Evolutionary conservation across 2,113 vertebrate genomes (phyloP), one percentile per base, ranked within the genome.

Genomic region (Dasypus novemcinctus): DNA sequence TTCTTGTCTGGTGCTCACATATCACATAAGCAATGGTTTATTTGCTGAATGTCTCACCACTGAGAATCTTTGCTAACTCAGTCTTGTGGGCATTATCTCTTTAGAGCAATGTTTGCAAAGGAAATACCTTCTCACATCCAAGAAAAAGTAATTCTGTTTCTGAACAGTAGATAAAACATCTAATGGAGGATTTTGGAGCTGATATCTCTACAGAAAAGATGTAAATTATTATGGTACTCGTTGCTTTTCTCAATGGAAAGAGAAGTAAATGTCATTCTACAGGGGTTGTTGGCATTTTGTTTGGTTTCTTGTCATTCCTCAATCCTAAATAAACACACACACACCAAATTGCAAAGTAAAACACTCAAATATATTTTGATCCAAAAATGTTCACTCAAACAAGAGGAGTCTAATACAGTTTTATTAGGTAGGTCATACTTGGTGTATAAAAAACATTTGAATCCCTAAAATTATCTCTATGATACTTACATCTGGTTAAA

Each of bases 31-130:
- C 36, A 74, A 74, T 87, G 29, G 4, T 68, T 78, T 54, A 54
- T 68, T 95, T 74, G 33, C 38, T 84, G 68, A 93, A 74, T 85
- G 15, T 68, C 57, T 87, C 20, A 84, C 33, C 25, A 87, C 4
- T 11, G 69, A 97, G 66, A 81, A 81, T 79, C 17, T 72, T 61
- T 46, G 4, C 61, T 59, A 84, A 38, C 54, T 49, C 10, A 69
- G 46, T 85, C 41, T 71, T 61, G 87, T 87, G 10, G 94, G 43
- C 3, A 95, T 92, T 84, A 79, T 81, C 25, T 72, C 88, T 96
- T 87, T 66, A 64, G 57, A 84, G 31, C 2, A 93, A 84, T 54
- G 68, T 71, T 66, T 86, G 1, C 41, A 54, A n/a, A 87, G 71
- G 2, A 95, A 96, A 78, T 61, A 69, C 66, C 49, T 94, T 52